These are phyloP conservation scores for Holacanthella duospinosa DNA, from an alignment of 2,888 invertebrate species.

Conservation along the genomic window DNA sequence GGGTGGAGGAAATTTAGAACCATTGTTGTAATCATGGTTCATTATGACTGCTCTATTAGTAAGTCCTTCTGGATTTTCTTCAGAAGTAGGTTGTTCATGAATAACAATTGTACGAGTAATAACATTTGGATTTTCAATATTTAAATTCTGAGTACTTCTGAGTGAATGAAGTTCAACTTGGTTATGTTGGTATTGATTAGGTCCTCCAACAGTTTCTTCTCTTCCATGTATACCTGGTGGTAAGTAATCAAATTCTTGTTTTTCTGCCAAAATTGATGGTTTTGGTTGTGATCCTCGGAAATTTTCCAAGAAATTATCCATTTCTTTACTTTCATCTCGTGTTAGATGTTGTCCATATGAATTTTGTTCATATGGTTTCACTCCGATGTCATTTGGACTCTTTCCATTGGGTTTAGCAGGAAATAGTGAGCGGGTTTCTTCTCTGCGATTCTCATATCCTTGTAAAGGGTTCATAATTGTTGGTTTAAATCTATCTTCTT, in stretches of 20 bases:
- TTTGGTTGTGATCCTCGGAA: not conserved
- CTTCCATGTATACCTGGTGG: not conserved
- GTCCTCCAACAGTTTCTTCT: not conserved
- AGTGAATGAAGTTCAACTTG: not conserved
- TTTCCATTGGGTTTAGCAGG: not conserved
- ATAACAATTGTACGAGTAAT: constrained; percentile 18
- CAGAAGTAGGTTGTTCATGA: constrained; percentile 16
- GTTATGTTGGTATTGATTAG: too few relatives aligned
- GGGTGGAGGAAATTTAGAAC: not conserved
- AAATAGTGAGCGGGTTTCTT: not conserved
- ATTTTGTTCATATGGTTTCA: not conserved
- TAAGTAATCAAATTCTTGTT: not conserved
- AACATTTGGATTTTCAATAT: not conserved
- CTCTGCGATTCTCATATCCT: not conserved
- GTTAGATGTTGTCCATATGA: not conserved
- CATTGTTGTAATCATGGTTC: not conserved
- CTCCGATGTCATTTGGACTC: not conserved
- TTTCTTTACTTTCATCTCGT: not conserved
- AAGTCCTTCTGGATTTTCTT: not conserved
- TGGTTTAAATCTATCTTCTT: not conserved
- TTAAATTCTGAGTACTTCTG: not conserved
- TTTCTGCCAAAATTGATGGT: not conserved
- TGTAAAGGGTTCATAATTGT: not conserved
- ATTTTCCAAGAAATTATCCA: not conserved
- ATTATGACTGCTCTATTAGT: constrained; percentile 14